Conservation (phyloP, 2,113 vertebrate genomes). For the Dinomys branickii region DNA sequence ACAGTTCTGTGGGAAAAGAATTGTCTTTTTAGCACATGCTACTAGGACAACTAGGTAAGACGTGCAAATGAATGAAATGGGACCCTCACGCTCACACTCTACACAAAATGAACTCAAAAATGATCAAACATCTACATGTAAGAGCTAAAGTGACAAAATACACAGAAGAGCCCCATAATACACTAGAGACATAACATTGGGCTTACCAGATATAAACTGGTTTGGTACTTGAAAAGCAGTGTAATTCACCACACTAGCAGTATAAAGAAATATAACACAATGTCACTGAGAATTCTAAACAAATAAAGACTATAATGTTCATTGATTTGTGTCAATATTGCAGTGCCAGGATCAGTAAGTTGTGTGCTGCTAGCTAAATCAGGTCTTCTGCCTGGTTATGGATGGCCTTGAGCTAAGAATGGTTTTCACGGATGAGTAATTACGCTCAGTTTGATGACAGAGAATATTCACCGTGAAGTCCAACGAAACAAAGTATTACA, state of each 20-base stretch:
- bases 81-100: neutral
- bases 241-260: neutral
- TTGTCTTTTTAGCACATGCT: neutral
- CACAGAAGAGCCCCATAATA: neutral
- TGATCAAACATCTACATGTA: neutral
- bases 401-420: neutral
- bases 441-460: neutral
- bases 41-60: neutral
- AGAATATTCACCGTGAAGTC: neutral
- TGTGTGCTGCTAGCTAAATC: neutral
- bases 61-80: neutral
- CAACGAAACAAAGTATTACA: neutral
- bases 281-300: neutral
- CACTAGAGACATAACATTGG: neutral
- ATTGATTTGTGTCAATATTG: neutral
- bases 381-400: neutral
- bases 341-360: neutral
- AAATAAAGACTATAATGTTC: neutral
- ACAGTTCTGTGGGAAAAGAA: neutral
- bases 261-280: neutral
- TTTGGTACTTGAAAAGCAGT: neutral
- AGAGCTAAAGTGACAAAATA: neutral
- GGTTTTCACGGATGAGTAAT: neutral
- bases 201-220: neutral
- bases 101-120: neutral